Base-by-base conservation (phyloP, 2,888 invertebrate species). In the Macrophya annulata region DNA sequence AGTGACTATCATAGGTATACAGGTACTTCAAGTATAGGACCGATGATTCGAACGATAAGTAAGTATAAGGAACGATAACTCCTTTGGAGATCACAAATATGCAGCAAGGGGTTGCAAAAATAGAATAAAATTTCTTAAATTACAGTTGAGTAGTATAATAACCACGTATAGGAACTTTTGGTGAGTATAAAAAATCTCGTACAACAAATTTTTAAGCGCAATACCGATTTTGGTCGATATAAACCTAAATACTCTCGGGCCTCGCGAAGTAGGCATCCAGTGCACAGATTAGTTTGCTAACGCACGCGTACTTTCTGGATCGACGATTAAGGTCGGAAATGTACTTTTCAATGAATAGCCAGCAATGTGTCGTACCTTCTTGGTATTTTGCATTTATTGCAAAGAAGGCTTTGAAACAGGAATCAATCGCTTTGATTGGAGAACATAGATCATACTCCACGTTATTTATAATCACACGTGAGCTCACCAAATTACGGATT, bases 341-440 rank as follows among this genome's bases (percentile, higher is more conserved):
- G 43, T 37, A 72, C n/a, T 43, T 37, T 72, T 72, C 72, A 72
- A 72, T 40, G 6, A 72, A 72, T n/a, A 72, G n/a, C 72, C 72
- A 72, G n/a, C 40, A 72, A n/a, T 72, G 43, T 31, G n/a, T 2
- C n/a, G 72, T 9, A 0, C n/a, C 72, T 37, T 72, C 72, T 43
- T 72, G 72, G 10, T 72, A 72, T 1, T 72, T 72, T 8, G 43
- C 72, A 72, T 72, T 72, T n/a, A 72, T 10, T 17, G 72, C 72
- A 72, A 72, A 43, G 12, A 72, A 17, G 0, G 72, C 2, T 72
- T 72, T 43, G n/a, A 72, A 72, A 37, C 43, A 72, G 25, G 72
- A 72, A 43, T 72, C 72, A 43, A 72, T 72, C 43, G 72, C 72
- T 43, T 72, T 72, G 43, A 72, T 43, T 43, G 72, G 72, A 4